These are phyloP conservation scores for Amblyjoppa proteus DNA, from an alignment of 2,888 invertebrate genomes.

Conservation along the genomic window DNA sequence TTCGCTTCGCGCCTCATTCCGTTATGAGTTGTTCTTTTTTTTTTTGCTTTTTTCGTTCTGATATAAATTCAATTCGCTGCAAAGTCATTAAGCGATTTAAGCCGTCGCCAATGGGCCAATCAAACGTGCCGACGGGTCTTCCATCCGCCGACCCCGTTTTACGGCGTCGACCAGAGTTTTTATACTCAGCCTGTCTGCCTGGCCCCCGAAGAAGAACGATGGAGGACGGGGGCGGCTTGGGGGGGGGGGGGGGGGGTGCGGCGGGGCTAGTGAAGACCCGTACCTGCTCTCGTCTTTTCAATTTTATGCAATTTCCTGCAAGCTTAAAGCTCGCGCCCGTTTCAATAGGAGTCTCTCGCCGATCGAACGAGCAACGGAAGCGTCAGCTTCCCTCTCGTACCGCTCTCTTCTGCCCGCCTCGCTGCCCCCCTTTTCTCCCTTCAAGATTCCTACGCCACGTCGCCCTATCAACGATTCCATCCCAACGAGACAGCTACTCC, in stretches of 20 bases:
- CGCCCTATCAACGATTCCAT: conserved; percentile 55
- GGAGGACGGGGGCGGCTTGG: conserved; percentile 25
- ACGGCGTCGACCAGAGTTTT: conserved; percentile 46
- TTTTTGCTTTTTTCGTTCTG: conserved; percentile 23
- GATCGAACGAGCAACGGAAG: conserved; percentile 76
- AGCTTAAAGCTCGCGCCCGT: conserved; percentile 73
- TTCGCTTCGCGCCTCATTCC: conserved; percentile 8
- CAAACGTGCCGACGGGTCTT: conserved; percentile 63
- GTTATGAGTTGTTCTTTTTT: neutral
- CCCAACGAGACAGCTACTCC: conserved; percentile 64
- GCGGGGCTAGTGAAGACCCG: conserved; percentile 5
- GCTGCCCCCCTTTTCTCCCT: conserved; percentile 43
- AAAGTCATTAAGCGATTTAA: conserved; percentile 71
- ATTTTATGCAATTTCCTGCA: conserved; percentile 79
- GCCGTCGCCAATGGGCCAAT: conserved; percentile 68
- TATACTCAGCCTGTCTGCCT: conserved; percentile 45
- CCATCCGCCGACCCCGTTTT: conserved; percentile 56
- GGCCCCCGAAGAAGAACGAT: conserved; percentile 30
- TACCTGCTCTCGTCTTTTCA: conserved; percentile 72
- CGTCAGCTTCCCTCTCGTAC: conserved; percentile 62
- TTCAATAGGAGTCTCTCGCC: conserved; percentile 75
- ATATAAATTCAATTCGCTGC: conserved; percentile 39
- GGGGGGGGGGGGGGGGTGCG: conserved; percentile 37
- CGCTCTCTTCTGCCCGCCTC: conserved; percentile 16
- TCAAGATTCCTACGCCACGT: conserved; percentile 60